phyloP scores from a whole-genome alignment of 1,140 invertebrate genomes.

The Hycleus cichorii region DNA sequence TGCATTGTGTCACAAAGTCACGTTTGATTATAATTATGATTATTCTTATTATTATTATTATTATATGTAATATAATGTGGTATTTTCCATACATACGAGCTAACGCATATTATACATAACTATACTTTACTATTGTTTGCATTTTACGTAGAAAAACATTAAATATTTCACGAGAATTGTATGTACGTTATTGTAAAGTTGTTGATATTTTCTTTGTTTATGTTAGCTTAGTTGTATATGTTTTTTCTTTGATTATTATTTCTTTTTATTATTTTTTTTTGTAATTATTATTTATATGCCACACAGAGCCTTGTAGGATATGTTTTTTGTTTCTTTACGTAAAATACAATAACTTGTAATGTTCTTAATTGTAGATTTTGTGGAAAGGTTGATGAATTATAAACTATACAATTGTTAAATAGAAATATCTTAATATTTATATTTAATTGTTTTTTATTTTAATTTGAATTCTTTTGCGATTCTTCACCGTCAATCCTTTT shows the following conservation, averaged over 20 bases:
- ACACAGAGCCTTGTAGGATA: conserved; percentile 32
- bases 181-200: conserved; percentile 35
- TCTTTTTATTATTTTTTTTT: conserved; percentile 30
- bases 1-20: conserved; percentile 13
- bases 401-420: conserved; percentile 44
- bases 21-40: conserved; percentile 22
- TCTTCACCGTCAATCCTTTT: too few species aligned
- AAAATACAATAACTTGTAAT: conserved; percentile 40
- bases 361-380: conserved; percentile 44
- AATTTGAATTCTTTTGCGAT: not conserved
- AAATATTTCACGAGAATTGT: conserved; percentile 29
- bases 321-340: conserved; percentile 38
- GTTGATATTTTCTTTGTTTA: conserved; percentile 39
- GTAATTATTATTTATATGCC: conserved; percentile 33
- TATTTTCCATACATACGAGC: conserved; percentile 34
- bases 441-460: conserved; percentile 13
- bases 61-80: conserved; percentile 27
- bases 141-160: conserved; percentile 37
- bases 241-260: conserved; percentile 11
- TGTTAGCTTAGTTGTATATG: conserved; percentile 35
- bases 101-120: conserved; percentile 25
- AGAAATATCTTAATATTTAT: conserved; percentile 43
- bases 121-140: conserved; percentile 31
- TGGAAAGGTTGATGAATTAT: conserved; percentile 42
- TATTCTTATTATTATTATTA: conserved; percentile 4